Percentiles rank a stretch among this genome's conserved stretches.
Evolutionary conservation across 2,888 invertebrate genomes (phyloP).

Genomic region (Cyaniris semiargus): DNA sequence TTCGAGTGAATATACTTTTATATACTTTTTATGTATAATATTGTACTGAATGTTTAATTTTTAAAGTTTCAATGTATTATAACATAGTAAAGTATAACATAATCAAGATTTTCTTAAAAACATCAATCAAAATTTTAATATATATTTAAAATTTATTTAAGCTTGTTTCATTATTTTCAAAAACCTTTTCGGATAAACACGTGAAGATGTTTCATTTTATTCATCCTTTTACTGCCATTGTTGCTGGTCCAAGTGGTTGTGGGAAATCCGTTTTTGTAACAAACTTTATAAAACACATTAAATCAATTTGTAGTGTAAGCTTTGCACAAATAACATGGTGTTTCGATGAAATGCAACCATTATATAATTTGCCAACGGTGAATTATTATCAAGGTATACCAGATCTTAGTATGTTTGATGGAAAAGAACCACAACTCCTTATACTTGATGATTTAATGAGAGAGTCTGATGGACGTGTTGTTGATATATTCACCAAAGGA

Average conservation of each 20-base stretch:
- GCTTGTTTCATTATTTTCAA: not conserved
- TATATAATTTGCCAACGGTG: conserved; percentile 43
- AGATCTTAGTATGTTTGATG: conserved; percentile 46
- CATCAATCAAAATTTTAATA: no score
- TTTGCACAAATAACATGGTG: conserved; percentile 39
- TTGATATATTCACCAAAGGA: conserved; percentile 34
- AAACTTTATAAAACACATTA: conserved; percentile 35
- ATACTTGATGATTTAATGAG: conserved; percentile 44
- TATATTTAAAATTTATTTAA: no score
- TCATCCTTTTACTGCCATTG: no score
- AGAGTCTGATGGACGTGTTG: conserved; percentile 41
- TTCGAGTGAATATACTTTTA: no score
- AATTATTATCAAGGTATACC: conserved; percentile 46
- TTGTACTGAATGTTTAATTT: not conserved
- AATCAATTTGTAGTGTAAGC: not conserved
- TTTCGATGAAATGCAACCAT: conserved; percentile 33
- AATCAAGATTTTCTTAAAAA: no score
- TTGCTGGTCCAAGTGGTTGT: conserved; percentile 40
- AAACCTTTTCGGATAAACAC: conserved; percentile 12
- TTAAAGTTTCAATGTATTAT: conserved; percentile 10
- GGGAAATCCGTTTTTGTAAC: conserved; percentile 42
- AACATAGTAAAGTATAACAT: no score
- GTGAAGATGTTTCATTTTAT: conserved; percentile 37
- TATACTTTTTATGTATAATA: no score
- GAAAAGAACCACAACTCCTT: conserved; percentile 41